phyloP scores from a whole-genome alignment of 2,113 vertebrate genomes.

The Prionailurus bengalensis region DNA sequence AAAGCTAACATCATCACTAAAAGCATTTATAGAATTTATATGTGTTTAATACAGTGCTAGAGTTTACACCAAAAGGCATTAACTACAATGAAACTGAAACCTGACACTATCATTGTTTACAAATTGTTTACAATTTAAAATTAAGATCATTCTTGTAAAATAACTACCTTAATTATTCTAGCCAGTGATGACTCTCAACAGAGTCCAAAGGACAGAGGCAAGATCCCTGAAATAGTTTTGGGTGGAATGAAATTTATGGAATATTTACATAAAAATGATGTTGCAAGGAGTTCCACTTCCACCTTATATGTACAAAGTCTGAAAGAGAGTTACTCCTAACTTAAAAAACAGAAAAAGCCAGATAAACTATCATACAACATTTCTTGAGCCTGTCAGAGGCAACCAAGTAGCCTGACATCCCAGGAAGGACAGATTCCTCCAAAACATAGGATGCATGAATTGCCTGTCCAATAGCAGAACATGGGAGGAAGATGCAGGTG shows the following conservation, averaged over 20 bases:
- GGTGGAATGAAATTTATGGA: neutral
- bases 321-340: neutral
- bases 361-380: neutral
- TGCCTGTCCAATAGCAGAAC: neutral
- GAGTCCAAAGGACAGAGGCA: neutral
- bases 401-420: neutral
- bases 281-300: neutral
- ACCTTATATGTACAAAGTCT: neutral
- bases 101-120: neutral
- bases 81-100: conserved; percentile 8
- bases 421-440: neutral
- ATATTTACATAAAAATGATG: conserved; percentile 28
- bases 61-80: neutral
- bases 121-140: conserved; percentile 44
- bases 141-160: neutral
- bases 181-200: neutral
- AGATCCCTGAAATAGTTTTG: neutral
- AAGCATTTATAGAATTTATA: neutral
- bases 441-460: neutral
- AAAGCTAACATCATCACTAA: conserved; percentile 9
- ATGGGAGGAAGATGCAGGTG: neutral
- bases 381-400: neutral
- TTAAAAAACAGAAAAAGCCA: neutral
- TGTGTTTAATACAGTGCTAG: neutral
- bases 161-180: conserved; percentile 23